Conservation (phyloP, 2,797 vertebrate genomes). For the Clamator glandarius region DNA sequence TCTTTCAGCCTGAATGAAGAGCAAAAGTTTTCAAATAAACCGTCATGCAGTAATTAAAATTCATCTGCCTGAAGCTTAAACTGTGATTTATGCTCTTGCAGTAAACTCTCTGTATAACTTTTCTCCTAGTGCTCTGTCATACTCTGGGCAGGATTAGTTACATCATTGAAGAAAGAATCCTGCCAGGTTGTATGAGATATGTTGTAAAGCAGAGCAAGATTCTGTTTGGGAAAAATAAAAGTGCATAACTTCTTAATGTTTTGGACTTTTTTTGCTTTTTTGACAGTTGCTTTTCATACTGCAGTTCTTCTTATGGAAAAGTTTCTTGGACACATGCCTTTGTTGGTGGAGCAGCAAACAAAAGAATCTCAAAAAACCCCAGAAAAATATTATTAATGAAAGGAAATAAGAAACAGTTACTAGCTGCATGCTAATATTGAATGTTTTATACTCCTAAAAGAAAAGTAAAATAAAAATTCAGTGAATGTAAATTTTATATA, state of each 20-base stretch:
- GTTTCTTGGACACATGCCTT: background rate
- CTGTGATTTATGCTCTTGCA: background rate
- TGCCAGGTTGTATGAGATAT: background rate
- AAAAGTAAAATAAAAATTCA: background rate
- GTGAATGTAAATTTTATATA: background rate
- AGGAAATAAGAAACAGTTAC: background rate
- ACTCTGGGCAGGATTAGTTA: background rate
- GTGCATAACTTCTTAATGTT: background rate
- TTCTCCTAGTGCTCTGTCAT: background rate
- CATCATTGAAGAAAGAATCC: background rate
- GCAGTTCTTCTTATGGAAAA: background rate
- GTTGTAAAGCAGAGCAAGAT: background rate
- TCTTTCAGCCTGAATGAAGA: background rate
- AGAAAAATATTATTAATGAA: background rate
- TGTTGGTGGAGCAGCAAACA: background rate
- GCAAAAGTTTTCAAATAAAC: background rate
- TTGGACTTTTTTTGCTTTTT: background rate
- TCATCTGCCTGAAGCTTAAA: background rate
- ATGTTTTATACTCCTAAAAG: background rate
- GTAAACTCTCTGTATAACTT: background rate
- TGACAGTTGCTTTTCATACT: background rate
- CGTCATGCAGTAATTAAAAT: background rate
- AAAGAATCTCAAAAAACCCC: background rate
- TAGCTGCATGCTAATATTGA: background rate
- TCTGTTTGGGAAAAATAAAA: background rate